phyloP scores from a whole-genome alignment of 2,797 vertebrate genomes.

The Helarctos malayanus region DNA sequence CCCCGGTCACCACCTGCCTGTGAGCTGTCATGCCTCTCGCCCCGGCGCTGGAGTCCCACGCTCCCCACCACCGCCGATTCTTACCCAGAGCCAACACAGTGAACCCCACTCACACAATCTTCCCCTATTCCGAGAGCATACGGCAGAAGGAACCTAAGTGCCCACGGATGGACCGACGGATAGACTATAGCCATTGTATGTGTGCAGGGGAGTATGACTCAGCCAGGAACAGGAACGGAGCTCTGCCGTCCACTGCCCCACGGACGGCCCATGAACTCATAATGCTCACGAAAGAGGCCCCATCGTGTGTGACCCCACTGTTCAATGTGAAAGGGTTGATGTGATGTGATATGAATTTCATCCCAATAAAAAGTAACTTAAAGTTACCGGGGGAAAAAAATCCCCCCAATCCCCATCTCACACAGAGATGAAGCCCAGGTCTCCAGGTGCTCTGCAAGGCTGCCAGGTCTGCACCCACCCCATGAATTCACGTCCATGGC shows the following conservation, averaged over 20 bases:
- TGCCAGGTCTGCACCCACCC: background rate
- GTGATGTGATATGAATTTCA: too few relatives aligned
- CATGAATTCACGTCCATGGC: background rate
- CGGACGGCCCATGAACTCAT: accelerated
- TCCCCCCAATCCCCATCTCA: background rate
- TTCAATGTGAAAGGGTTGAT: accelerated
- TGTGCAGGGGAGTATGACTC: accelerated
- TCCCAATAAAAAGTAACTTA: too few relatives aligned
- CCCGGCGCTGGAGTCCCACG: accelerated
- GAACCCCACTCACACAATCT: accelerated
- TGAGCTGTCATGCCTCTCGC: too few relatives aligned
- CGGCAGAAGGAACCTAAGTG: background rate
- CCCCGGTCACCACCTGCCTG: background rate
- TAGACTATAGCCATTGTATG: accelerated
- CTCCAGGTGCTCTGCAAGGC: accelerated
- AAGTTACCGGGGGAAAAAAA: too few relatives aligned
- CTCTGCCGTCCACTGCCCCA: accelerated
- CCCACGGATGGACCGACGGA: accelerated
- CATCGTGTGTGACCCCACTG: accelerated
- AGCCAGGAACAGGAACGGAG: background rate
- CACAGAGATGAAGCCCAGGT: background rate
- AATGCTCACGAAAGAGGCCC: background rate
- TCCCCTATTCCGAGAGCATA: accelerated
- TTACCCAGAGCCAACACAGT: background rate
- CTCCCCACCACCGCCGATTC: background rate